Percentiles rank a stretch among this genome's conserved stretches.
Conservation (phyloP, 1,140 invertebrate species). For the Tetramorium parvispinum region DNA sequence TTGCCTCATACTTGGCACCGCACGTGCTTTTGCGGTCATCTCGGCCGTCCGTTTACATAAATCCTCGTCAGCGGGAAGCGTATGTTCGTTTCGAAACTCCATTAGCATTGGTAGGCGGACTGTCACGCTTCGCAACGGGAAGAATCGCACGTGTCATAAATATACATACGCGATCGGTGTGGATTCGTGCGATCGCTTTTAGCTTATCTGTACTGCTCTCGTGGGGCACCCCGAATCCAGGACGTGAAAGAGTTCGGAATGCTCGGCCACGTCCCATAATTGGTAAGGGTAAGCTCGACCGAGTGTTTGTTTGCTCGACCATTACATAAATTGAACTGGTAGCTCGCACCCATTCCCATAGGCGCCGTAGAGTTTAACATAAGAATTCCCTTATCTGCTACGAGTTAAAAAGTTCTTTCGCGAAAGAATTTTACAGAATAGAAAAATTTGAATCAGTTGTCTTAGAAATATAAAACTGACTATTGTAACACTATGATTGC, state of each 20-base stretch:
- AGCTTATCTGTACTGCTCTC: slow-evolving; percentile 67
- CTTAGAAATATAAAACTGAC: neutral
- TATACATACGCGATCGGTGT: slow-evolving; percentile 69
- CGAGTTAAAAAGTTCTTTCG: neutral
- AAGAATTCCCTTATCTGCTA: slow-evolving; percentile 22
- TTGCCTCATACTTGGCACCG: slow-evolving; percentile 37
- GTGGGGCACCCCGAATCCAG: slow-evolving; percentile 45
- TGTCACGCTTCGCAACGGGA: slow-evolving; percentile 50
- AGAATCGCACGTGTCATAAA: slow-evolving; percentile 74
- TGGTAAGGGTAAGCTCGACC: slow-evolving; percentile 67
- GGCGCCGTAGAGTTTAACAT: slow-evolving; percentile 59
- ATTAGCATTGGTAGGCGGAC: slow-evolving; percentile 65
- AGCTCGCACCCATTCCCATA: slow-evolving; percentile 6
- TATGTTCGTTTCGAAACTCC: slow-evolving; percentile 58
- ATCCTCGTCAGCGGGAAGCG: slow-evolving; percentile 46
- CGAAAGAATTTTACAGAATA: neutral
- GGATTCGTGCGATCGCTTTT: slow-evolving; percentile 64
- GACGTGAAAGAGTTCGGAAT: slow-evolving; percentile 63
- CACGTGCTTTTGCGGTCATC: slow-evolving; percentile 36
- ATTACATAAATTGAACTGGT: slow-evolving; percentile 71
- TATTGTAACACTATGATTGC: neutral
- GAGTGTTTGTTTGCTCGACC: slow-evolving; percentile 70
- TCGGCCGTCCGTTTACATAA: slow-evolving; percentile 55
- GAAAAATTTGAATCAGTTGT: neutral
- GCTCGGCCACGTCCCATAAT: slow-evolving; percentile 67